Evolutionary conservation across 2,888 invertebrate species (phyloP).

Genomic region (Heterodera filipjevi): DNA sequence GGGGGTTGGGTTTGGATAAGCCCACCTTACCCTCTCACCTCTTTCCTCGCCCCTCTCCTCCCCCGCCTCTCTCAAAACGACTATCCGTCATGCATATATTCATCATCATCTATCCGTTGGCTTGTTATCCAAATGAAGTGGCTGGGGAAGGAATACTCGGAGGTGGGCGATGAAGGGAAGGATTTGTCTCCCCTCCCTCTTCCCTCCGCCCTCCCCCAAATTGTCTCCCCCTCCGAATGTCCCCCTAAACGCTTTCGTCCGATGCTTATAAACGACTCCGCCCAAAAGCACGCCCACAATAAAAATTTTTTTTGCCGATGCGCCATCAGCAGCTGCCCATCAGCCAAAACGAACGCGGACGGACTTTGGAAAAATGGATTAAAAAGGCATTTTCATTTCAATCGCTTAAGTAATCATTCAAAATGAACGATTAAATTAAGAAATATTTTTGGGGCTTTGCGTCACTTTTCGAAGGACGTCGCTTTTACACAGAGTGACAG

Average conservation of each 20-base stretch:
- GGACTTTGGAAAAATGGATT: background rate
- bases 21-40: background rate
- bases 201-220: background rate
- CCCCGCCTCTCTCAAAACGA: background rate
- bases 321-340: background rate
- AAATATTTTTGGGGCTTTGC: no score
- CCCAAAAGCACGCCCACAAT: background rate
- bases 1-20: no score
- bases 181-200: background rate
- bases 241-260: background rate
- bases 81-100: slow-evolving; percentile 1
- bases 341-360: background rate
- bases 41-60: background rate
- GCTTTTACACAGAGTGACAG: background rate
- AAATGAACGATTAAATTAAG: background rate
- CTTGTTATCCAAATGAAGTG: background rate
- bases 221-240: background rate
- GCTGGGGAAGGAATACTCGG: background rate
- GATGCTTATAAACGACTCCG: slow-evolving; percentile 12
- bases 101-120: background rate
- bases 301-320: background rate
- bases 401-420: background rate
- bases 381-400: background rate
- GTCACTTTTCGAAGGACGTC: no score
- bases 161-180: background rate